These are phyloP conservation scores for Lota lota DNA, from an alignment of 2,113 vertebrate species.

Conservation along the genomic window DNA sequence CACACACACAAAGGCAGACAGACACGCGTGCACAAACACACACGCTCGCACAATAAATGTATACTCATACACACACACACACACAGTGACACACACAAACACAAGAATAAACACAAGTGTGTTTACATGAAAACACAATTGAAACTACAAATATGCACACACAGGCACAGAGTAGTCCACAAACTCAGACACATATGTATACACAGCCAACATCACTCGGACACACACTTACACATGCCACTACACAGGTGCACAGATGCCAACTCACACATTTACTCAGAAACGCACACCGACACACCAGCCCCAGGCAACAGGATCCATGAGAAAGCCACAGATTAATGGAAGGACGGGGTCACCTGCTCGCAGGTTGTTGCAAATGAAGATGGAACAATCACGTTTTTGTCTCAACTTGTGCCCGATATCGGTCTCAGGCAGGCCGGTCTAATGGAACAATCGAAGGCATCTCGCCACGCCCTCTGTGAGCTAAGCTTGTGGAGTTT, in stretches of 20 bases:
- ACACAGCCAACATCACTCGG: no score
- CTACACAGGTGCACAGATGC: no score
- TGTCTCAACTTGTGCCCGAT: constrained; percentile 79
- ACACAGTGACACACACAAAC: not conserved
- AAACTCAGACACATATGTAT: no score
- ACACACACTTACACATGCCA: no score
- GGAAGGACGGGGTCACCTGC: constrained; percentile 67
- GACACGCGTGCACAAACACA: not conserved
- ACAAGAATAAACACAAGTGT: not conserved
- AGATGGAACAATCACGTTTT: constrained; percentile 73
- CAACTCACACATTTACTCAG: constrained; percentile 2
- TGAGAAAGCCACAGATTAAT: constrained; percentile 67
- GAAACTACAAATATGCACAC: not conserved
- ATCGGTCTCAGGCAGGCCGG: constrained; percentile 44
- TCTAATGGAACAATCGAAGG: constrained; percentile 31
- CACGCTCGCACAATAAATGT: not conserved
- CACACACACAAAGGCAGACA: no score
- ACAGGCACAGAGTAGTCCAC: not conserved
- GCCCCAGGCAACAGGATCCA: constrained; percentile 53
- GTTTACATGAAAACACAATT: not conserved
- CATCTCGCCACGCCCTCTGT: constrained; percentile 7
- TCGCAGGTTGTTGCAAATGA: constrained; percentile 46
- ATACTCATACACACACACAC: not conserved
- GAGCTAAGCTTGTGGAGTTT: constrained; percentile 20
- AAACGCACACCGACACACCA: constrained; percentile 29